Percentiles rank a stretch among this genome's conserved stretches.
Evolutionary conservation across 2,113 vertebrate genomes (phyloP).

Genomic region (Varanus komodoensis): DNA sequence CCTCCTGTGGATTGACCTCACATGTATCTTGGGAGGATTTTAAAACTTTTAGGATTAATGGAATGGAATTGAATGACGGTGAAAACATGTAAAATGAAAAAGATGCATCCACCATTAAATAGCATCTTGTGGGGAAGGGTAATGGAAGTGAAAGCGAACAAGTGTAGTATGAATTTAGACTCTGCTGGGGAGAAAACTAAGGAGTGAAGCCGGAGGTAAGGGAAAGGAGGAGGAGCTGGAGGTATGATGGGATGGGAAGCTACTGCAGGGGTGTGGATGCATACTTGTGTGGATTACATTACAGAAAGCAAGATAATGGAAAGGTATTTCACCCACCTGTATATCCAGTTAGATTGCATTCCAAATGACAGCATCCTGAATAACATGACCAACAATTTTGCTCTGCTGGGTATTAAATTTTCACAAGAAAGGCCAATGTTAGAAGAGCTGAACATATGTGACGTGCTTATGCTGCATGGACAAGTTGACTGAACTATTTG

Average conservation of each 20-base stretch:
- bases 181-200: not conserved
- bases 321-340: not conserved
- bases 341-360: not conserved
- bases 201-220: not conserved
- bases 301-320: not conserved
- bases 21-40: not conserved
- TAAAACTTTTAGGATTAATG: not conserved
- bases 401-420: slow-evolving; percentile 25
- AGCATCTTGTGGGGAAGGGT: not conserved
- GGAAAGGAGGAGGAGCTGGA: not conserved
- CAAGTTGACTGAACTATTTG: slow-evolving; percentile 61
- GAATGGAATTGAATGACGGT: not conserved
- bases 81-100: not conserved
- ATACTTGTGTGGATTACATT: not conserved
- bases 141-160: not conserved
- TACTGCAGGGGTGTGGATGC: not conserved
- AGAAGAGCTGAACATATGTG: slow-evolving; percentile 65
- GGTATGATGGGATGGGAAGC: not conserved
- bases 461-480: slow-evolving; percentile 67
- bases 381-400: not conserved
- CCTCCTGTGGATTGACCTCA: no score
- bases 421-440: slow-evolving; percentile 53
- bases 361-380: not conserved
- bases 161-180: not conserved
- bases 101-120: not conserved